Conservation (phyloP, 2,113 vertebrate genomes). For the Balaeniceps rex region DNA sequence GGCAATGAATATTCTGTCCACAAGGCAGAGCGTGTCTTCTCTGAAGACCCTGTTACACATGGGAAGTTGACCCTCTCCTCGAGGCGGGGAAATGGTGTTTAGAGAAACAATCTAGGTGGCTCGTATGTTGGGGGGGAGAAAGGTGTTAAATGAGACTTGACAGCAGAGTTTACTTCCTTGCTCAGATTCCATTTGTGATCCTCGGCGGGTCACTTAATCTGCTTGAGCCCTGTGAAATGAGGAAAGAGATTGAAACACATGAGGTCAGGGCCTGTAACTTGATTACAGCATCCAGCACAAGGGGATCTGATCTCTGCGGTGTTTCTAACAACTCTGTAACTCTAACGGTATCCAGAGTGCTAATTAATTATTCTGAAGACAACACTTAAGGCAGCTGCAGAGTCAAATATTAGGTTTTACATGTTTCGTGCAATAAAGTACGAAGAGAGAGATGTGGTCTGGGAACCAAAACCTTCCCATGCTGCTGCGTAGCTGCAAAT, state of each 20-base stretch:
- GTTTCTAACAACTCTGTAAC: background rate
- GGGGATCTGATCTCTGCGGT: background rate
- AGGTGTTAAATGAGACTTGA: background rate
- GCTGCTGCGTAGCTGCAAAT: background rate
- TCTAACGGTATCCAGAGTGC: background rate
- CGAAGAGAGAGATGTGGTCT: background rate
- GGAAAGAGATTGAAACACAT: background rate
- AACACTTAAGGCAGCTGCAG: background rate
- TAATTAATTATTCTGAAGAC: background rate
- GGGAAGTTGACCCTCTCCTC: background rate
- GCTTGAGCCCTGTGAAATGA: background rate
- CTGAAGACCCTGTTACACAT: background rate
- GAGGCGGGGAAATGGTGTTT: background rate
- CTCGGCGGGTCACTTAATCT: slow-evolving; percentile 35
- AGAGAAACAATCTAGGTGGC: background rate
- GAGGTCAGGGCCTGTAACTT: slow-evolving; percentile 35
- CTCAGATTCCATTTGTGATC: background rate
- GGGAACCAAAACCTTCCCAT: background rate
- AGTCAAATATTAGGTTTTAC: background rate
- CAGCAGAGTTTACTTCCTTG: background rate
- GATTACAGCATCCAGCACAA: background rate
- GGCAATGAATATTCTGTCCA: background rate
- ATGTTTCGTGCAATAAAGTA: background rate
- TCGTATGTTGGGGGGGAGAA: background rate
- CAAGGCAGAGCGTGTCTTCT: background rate